A percentile compares a stretch with the other conserved stretches of the same genome.
phyloP scores from a whole-genome alignment of 2,113 vertebrate genomes.

The Taxidea taxus region DNA sequence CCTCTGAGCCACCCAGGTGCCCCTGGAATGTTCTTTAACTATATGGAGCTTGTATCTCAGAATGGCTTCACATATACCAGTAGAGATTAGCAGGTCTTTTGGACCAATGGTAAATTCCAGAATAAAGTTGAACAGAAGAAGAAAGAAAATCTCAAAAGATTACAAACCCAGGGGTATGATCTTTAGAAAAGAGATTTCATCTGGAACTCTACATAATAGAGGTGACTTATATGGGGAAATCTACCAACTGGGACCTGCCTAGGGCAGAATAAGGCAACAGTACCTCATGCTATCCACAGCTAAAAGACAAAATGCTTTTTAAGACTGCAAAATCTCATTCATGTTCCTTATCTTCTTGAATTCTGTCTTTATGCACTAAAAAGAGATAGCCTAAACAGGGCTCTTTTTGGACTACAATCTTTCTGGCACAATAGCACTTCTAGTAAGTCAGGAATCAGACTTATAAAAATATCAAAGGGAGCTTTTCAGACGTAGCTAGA shows the following conservation, averaged over 20 bases:
- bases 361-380: neutral
- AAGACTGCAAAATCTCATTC: constrained; percentile 1
- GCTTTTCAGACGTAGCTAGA: neutral
- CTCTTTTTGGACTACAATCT: neutral
- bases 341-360: neutral
- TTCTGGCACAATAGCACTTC: neutral
- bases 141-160: neutral
- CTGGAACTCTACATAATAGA: neutral
- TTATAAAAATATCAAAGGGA: neutral
- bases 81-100: constrained; percentile 38
- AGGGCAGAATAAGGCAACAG: neutral
- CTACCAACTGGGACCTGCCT: neutral
- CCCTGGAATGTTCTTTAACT: constrained; percentile 28
- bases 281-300: neutral
- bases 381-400: neutral
- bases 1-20: too few species aligned
- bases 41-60: neutral
- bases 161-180: neutral
- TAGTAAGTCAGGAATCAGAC: neutral
- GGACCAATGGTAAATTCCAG: neutral
- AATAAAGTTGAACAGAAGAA: neutral
- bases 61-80: neutral
- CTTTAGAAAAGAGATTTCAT: neutral
- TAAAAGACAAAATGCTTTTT: neutral
- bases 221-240: neutral